Conservation (phyloP, 2,113 vertebrate species). For the Neolamprologus hecqui region DNA sequence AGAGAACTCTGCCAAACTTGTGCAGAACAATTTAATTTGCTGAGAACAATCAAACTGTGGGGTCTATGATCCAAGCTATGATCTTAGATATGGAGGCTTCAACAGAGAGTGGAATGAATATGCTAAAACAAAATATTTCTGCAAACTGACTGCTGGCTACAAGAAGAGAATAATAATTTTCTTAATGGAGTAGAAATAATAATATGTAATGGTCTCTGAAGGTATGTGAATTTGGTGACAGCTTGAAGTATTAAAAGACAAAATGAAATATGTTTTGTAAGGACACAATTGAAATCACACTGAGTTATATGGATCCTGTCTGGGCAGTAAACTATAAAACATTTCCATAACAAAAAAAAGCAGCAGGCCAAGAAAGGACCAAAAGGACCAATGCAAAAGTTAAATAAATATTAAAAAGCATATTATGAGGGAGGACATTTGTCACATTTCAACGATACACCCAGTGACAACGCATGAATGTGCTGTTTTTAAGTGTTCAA, state of each 20-base stretch:
- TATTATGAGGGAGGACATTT: background rate
- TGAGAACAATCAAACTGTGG: background rate
- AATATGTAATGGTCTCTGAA: background rate
- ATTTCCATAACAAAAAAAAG: background rate
- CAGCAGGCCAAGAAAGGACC: background rate
- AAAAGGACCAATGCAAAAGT: background rate
- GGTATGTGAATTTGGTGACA: background rate
- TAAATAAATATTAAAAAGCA: background rate
- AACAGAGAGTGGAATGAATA: background rate
- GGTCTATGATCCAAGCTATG: background rate
- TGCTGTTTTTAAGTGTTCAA: background rate
- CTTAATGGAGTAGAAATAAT: background rate
- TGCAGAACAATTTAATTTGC: accelerated
- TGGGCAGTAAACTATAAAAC: background rate
- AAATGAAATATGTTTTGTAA: background rate
- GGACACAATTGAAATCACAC: background rate
- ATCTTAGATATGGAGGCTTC: accelerated
- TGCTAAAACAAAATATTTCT: background rate
- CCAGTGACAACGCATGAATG: accelerated
- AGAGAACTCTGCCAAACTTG: background rate
- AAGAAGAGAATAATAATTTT: background rate
- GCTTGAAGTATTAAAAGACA: background rate
- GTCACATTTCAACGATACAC: background rate
- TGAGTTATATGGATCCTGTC: background rate
- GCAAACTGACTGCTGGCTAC: background rate